Base-by-base conservation (phyloP, 2,888 invertebrate species). In the Tetragonisca angustula region DNA sequence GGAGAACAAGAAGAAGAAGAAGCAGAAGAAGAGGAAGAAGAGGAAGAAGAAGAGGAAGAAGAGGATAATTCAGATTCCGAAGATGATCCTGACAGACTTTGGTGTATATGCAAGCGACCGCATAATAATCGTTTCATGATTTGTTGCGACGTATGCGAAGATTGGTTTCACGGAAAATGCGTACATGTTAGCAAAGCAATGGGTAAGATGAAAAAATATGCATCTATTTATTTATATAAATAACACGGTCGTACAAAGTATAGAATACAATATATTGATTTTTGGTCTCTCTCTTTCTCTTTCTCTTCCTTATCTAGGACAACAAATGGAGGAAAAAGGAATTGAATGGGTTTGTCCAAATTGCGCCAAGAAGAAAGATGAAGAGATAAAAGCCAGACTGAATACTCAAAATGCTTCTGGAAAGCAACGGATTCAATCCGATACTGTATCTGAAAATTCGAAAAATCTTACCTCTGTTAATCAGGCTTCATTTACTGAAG, bases 141-240 rank as follows among this genome's bases (percentile, higher is more conserved):
- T 91, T 98, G 98, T 94, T 99, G 99, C 94, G 99, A 99, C 94
- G 96, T 96, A 21, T 99, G 99, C 94, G 98, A 98, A 93, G 98
- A 99, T 93, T 99, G 99, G 99, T 99, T 98, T 94, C 99, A 99
- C 94, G 99, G 99, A n/a, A 98, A 97, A 93, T 99, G 99, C 95
- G 99, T 99, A 21, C 98, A 98, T 90, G 97, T 99, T 65, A 98
- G 98, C 32, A 97, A 98, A 95, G 96, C 97, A 0, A 97, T 98
- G 97, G 98, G 98, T 76, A 92, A 94, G 92, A 52, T 36, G 3
- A 15, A 32, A 50, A 50, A 52, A 43, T 4, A 43, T 24, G 36
- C 3, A 43, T 36, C 24, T 15, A 50, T 50, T 19, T 36, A 17
- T 17, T 27, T 19, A 15, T 32, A n/a, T 4, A 27, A 50, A 50